Evolutionary conservation across 2,113 vertebrate genomes (phyloP).

Genomic region (Pterophyllum scalare): DNA sequence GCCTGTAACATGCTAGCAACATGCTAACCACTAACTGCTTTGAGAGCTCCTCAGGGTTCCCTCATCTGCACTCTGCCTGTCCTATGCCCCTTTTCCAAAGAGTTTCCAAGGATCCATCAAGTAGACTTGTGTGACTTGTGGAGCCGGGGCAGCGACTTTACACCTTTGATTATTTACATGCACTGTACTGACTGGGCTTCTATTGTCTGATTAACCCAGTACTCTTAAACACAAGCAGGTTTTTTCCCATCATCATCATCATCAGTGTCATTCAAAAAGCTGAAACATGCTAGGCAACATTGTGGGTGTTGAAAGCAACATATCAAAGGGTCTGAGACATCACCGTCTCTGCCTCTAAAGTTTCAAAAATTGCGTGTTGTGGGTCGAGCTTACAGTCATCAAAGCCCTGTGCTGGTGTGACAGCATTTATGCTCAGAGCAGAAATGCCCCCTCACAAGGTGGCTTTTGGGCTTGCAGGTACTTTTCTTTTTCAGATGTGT

Average conservation of each 20-base stretch:
- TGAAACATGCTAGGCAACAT: neutral
- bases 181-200: too few relatives aligned
- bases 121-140: too few relatives aligned
- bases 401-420: neutral
- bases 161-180: too few relatives aligned
- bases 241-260: too few relatives aligned
- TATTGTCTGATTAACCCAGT: too few relatives aligned
- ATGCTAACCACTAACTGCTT: neutral
- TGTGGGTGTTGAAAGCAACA: neutral
- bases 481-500: neutral
- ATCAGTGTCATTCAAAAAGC: too few relatives aligned
- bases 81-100: neutral
- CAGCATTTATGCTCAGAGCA: neutral
- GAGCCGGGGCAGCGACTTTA: too few relatives aligned
- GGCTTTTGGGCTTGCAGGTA: neutral
- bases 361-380: neutral
- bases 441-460: neutral
- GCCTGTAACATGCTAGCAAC: neutral
- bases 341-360: slow-evolving; percentile 1
- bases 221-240: too few relatives aligned
- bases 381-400: neutral
- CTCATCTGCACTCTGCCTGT: neutral
- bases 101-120: neutral
- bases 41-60: neutral
- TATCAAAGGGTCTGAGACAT: neutral